A percentile compares a stretch with the other conserved stretches of the same genome.
Evolutionary conservation across 2,113 vertebrate species (phyloP).

Genomic region (Phaethon lepturus): DNA sequence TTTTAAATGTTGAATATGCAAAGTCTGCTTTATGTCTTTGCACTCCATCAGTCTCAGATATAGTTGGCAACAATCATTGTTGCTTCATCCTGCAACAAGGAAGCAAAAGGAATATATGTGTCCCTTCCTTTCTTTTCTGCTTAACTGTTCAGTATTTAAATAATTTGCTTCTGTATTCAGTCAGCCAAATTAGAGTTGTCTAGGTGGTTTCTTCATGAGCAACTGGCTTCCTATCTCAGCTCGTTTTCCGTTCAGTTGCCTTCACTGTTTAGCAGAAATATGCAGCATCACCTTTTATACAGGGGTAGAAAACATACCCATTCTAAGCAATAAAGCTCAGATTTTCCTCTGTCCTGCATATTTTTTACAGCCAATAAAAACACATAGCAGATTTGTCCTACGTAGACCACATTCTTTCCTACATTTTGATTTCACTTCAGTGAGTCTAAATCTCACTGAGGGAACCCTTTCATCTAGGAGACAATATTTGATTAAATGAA

Average conservation of each 20-base stretch:
- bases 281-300: background rate
- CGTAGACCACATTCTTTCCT: background rate
- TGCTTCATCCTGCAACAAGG: background rate
- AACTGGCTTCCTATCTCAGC: background rate
- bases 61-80: background rate
- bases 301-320: background rate
- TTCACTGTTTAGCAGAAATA: background rate
- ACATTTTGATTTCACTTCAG: background rate
- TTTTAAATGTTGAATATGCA: background rate
- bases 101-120: background rate
- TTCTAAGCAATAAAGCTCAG: background rate
- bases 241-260: background rate
- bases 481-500: background rate
- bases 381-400: background rate
- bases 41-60: background rate
- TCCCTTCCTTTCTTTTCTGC: background rate
- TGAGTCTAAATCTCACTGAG: background rate
- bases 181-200: background rate
- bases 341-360: background rate
- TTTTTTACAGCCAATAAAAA: background rate
- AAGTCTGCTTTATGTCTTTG: background rate
- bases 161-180: background rate
- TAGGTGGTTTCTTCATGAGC: background rate
- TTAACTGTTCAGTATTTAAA: background rate
- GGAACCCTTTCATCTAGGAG: background rate